Base-by-base conservation (phyloP, 1,140 invertebrate species). In the Lerema accius region DNA sequence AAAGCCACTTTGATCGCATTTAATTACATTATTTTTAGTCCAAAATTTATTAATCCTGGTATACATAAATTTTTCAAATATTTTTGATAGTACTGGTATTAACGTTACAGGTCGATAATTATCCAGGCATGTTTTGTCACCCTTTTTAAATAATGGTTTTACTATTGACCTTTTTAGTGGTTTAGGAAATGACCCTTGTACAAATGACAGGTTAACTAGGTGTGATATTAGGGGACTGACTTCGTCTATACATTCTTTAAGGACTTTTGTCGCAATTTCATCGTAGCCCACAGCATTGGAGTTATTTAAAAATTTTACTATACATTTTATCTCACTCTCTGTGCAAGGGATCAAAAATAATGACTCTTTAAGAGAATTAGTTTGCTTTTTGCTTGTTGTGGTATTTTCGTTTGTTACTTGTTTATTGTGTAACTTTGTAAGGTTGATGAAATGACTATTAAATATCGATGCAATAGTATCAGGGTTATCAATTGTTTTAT, bases 121-220 rank as follows among this genome's bases (percentile, higher is more conserved):
- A 6, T 37, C 35, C 26, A 37, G 4, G 6, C 4, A 6, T 5
- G 0, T 50, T 15, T n/a, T 17, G 14, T 50, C 32, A 4, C 28
- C 48, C 14, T 50, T 50, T 37, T 50, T 50, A 43, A 43, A 43
- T 15, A 43, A 13, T 16, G 48, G 48, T 32, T 35, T 50, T 15
- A 50, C n/a, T n/a, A n/a, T n/a, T n/a, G n/a, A n/a, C n/a, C n/a
- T n/a, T n/a, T n/a, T n/a, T n/a, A n/a, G n/a, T n/a, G n/a, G n/a
- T n/a, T n/a, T n/a, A n/a, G n/a, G n/a, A n/a, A n/a, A n/a, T n/a
- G n/a, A n/a, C n/a, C n/a, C n/a, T n/a, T n/a, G n/a, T n/a, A n/a
- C n/a, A n/a, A n/a, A n/a, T n/a, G n/a, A n/a, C n/a, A n/a, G n/a
- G n/a, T 48, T 48, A 0, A 48, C 10, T 9, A 48, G 26, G 10